Percentiles rank a stretch among this genome's conserved stretches.
Evolutionary conservation across 1,140 invertebrate genomes (phyloP).

Genomic region (Polypedilum vanderplanki): DNA sequence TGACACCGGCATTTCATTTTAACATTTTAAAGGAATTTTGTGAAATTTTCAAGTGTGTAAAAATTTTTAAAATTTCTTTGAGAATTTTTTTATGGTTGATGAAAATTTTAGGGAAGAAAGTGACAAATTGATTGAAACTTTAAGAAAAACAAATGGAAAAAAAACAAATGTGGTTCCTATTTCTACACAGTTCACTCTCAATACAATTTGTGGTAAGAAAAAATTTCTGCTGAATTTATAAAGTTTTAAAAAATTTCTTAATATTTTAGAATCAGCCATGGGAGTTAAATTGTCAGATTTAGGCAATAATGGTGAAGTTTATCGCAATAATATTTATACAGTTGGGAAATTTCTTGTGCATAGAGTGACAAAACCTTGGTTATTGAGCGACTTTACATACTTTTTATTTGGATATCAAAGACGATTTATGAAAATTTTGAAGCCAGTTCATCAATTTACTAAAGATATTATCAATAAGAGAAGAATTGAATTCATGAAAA

Average conservation of each 20-base stretch:
- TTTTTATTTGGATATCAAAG: constrained; percentile 35
- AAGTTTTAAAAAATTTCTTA: too few species aligned
- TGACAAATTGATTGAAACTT: constrained; percentile 36
- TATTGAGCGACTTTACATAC: constrained; percentile 34
- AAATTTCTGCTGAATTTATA: too few species aligned
- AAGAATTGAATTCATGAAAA: constrained; percentile 33
- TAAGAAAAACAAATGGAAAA: constrained; percentile 38
- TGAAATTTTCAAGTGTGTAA: background rate
- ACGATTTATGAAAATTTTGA: constrained; percentile 33
- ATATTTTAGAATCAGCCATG: constrained; percentile 76
- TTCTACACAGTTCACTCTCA: constrained; percentile 65
- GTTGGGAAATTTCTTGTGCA: constrained; percentile 36
- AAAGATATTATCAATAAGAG: constrained; percentile 37
- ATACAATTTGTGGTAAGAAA: constrained; percentile 74
- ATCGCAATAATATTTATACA: constrained; percentile 37
- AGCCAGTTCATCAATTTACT: constrained; percentile 38
- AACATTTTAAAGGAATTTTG: constrained; percentile 72
- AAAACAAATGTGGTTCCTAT: constrained; percentile 56
- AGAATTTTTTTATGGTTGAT: background rate
- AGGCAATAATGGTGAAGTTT: constrained; percentile 33
- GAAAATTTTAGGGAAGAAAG: too few species aligned
- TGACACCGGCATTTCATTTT: constrained; percentile 88
- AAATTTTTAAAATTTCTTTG: background rate
- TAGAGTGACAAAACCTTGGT: constrained; percentile 36
- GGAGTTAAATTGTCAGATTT: constrained; percentile 50